A percentile compares a stretch with the other conserved stretches of the same genome.
Conservation (phyloP, 1,140 invertebrate species). For the Anastrepha obliqua region DNA sequence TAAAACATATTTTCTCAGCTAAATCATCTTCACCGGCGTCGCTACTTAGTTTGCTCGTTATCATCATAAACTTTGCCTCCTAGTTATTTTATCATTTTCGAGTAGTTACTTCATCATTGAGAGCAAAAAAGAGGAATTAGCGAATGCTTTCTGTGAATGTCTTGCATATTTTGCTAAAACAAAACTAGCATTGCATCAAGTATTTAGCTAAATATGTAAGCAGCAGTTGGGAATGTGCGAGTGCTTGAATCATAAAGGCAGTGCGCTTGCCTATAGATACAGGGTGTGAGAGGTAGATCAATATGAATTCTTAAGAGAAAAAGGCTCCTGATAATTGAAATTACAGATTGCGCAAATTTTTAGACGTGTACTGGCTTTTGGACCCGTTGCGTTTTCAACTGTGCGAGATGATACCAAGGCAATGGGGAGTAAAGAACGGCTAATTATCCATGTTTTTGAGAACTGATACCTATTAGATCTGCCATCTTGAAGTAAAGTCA, state of each 20-base stretch:
- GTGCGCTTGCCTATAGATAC: not conserved
- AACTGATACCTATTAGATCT: too few relatives aligned
- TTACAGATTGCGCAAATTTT: too few relatives aligned
- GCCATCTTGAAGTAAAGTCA: too few relatives aligned
- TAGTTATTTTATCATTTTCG: conserved; percentile 37
- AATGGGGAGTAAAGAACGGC: too few relatives aligned
- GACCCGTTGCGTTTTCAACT: too few relatives aligned
- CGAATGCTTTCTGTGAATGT: conserved; percentile 12
- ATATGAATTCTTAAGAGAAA: too few relatives aligned
- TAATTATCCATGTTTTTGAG: too few relatives aligned
- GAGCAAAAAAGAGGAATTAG: not conserved
- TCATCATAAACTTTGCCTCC: conserved; percentile 43
- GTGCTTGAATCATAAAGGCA: not conserved
- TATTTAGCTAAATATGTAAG: conserved; percentile 29
- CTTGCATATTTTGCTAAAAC: conserved; percentile 23
- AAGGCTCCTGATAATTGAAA: too few relatives aligned
- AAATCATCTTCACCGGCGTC: not conserved
- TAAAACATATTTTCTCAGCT: conserved; percentile 1
- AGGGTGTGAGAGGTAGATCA: not conserved
- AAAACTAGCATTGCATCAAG: not conserved
- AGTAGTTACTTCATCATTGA: conserved; percentile 39
- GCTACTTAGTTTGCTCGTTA: conserved; percentile 21
- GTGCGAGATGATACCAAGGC: too few relatives aligned
- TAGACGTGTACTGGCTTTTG: too few relatives aligned
- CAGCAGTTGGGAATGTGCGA: not conserved